Evolutionary conservation across 2,888 invertebrate species (phyloP).

Genomic region (Hylaea fasciaria): DNA sequence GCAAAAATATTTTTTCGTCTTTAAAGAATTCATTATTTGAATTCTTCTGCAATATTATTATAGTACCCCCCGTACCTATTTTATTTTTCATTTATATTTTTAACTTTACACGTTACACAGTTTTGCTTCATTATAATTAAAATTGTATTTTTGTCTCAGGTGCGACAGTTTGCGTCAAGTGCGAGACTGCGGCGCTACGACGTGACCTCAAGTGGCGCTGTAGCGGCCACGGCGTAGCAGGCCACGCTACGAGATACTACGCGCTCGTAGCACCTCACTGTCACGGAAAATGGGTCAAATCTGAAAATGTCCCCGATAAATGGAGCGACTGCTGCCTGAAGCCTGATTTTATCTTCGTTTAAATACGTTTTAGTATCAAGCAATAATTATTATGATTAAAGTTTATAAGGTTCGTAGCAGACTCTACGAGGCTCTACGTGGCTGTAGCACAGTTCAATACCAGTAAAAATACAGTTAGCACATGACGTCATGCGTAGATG

Average conservation of each 20-base stretch:
- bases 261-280: conserved; percentile 94
- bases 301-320: conserved; percentile 65
- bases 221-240: conserved; percentile 92
- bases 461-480: no score
- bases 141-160: conserved; percentile 74
- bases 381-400: neutral
- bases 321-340: conserved; percentile 69
- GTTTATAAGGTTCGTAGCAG: conserved; percentile 2
- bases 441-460: neutral
- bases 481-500: neutral
- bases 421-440: conserved; percentile 3
- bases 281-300: conserved; percentile 94
- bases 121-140: no score
- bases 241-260: conserved; percentile 91
- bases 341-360: conserved; percentile 81
- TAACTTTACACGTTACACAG: no score
- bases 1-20: no score
- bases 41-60: no score
- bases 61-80: no score
- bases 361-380: conserved; percentile 39
- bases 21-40: no score
- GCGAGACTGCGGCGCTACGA: conserved; percentile 92
- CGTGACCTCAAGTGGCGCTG: conserved; percentile 91
- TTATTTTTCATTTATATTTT: no score
- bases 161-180: conserved; percentile 91